Conservation (phyloP, 2,113 vertebrate species). For the Suricata suricatta region DNA sequence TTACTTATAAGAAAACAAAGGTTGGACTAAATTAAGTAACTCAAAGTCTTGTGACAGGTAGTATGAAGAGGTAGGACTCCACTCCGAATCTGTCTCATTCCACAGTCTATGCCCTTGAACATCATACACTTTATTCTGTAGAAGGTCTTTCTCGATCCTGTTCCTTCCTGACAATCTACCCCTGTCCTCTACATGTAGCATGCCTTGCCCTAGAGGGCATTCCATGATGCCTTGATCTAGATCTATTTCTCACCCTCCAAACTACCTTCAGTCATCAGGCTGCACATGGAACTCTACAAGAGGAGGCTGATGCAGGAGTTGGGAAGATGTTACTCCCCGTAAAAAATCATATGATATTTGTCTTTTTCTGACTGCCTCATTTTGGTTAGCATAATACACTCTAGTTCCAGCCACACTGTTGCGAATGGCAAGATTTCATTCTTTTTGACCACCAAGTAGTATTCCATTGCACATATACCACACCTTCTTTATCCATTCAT, state of each 20-base stretch:
- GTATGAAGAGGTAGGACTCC: neutral
- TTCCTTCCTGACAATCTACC: neutral
- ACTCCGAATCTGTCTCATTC: neutral
- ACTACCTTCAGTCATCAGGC: neutral
- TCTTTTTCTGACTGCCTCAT: too few species aligned
- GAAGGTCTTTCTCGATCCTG: neutral
- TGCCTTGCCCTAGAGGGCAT: neutral
- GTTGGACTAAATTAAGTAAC: conserved; percentile 43
- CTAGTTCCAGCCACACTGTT: too few species aligned
- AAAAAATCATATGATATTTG: neutral
- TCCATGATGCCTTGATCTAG: neutral
- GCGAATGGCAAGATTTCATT: too few species aligned
- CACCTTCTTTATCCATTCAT: too few species aligned
- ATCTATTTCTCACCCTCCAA: neutral
- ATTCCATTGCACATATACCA: too few species aligned
- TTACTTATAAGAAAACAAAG: conserved; percentile 22
- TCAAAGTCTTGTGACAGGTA: neutral
- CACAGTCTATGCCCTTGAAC: neutral
- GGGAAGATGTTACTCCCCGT: neutral
- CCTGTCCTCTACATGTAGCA: neutral
- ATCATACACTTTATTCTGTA: neutral
- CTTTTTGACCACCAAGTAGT: too few species aligned
- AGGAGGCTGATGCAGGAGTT: neutral
- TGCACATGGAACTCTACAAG: conserved; percentile 13
- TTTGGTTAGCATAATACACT: too few species aligned